Base-by-base conservation (phyloP, 2,113 vertebrate genomes). In the Onychorhynchus coronatus region DNA sequence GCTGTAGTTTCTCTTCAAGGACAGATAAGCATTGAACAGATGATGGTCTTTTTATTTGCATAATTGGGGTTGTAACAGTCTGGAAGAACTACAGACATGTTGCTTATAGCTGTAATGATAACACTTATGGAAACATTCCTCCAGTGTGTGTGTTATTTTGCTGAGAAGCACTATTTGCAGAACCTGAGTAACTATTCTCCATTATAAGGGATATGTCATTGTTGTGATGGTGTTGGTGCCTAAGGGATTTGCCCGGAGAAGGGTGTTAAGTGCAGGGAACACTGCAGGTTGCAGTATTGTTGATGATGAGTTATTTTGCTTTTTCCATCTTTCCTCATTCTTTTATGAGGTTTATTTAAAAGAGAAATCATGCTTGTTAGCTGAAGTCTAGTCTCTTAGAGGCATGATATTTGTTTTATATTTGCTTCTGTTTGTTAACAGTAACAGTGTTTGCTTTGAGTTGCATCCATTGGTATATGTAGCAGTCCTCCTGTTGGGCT, bases 121-220 rank as follows among this genome's bases (percentile, higher is more conserved):
- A 37, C 7, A 3, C 59, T 80, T 53, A 20, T 33, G 16, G 28
- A 62, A n/a, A 28, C 0, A 0, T 63, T 84, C 13, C 37, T 78
- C n/a, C 30, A 31, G 37, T 30, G 20, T 56, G 20, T 56, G 28
- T 0, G 0, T 41, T 47, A 20, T 24, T 92, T 85, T 87, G 37
- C 63, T 63, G 46, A 42, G 50, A 70, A 95, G 55, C 33, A 25
- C 28, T 5, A 12, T 30, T 20, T 62, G 12, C 12, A 93, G 46
- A 80, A 39, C 27, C n/a, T 13, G 42, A 39, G 16, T 27, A 46
- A 39, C 14, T 53, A 0, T 68, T 73, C 12, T 22, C 28, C 2
- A 0, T 30, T 78, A 5, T 20, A 14, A 3, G 31, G 22, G 46
- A 14, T 47, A 35, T 22, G 15, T 72, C 31, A 5, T 8, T 76